These are phyloP conservation scores for Bos javanicus DNA, from an alignment of 2,113 vertebrate genomes.

Conservation along the genomic window DNA sequence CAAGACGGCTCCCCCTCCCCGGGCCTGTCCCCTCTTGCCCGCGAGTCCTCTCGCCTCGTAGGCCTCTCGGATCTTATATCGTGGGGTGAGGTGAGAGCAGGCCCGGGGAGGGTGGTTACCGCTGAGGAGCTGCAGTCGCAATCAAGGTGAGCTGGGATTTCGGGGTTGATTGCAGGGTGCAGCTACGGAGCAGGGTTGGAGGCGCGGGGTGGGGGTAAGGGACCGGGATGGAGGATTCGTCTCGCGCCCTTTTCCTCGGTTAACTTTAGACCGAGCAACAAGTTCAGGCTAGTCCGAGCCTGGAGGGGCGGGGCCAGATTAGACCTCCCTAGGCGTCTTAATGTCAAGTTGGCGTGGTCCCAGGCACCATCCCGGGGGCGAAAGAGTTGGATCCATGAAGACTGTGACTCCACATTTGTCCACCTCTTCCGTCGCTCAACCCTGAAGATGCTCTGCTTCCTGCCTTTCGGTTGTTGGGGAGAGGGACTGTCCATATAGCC, in stretches of 20 bases:
- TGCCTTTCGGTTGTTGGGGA: neutral
- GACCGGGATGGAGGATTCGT: neutral
- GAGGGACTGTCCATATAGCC: neutral
- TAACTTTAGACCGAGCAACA: neutral
- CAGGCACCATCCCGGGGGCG: neutral
- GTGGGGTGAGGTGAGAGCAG: constrained; percentile 62
- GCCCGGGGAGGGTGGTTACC: constrained; percentile 69
- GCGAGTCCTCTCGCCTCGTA: neutral
- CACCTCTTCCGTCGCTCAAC: neutral
- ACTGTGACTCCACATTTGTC: neutral
- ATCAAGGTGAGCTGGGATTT: constrained; percentile 56
- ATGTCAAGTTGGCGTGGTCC: neutral
- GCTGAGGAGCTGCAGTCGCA: neutral
- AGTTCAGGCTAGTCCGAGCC: constrained; percentile 30
- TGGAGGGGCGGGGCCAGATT: constrained; percentile 19
- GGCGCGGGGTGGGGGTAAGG: neutral
- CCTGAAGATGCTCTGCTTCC: neutral
- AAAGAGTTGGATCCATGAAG: neutral
- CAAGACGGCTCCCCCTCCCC: constrained; percentile 53
- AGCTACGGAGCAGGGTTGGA: neutral
- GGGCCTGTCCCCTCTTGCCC: constrained; percentile 54
- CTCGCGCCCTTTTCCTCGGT: neutral
- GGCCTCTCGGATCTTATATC: neutral
- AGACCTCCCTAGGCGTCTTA: neutral
- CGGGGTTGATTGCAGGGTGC: neutral